Conservation (phyloP, 1,140 invertebrate genomes). For the Dendroctonus valens region DNA sequence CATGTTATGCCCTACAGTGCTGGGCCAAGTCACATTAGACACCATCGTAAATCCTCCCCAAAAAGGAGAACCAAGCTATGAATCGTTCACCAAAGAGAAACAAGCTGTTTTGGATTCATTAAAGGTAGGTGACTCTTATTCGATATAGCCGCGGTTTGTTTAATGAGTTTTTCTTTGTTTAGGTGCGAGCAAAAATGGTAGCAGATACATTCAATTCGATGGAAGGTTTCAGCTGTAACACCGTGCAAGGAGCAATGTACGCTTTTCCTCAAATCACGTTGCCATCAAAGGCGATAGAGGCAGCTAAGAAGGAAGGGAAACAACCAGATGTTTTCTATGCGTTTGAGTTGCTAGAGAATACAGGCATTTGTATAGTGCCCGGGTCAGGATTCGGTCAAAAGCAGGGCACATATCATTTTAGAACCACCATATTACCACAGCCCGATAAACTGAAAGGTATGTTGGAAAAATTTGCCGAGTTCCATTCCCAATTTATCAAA, state of each 20-base stretch:
- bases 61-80: conserved; percentile 80
- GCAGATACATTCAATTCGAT: conserved; percentile 90
- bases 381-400: conserved; percentile 94
- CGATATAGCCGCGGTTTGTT: neutral
- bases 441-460: conserved; percentile 80
- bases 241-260: conserved; percentile 96
- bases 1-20: conserved; percentile 87
- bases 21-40: conserved; percentile 81
- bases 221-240: conserved; percentile 84
- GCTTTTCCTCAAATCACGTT: conserved; percentile 84
- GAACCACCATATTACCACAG: conserved; percentile 84
- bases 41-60: conserved; percentile 77
- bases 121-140: conserved; percentile 54
- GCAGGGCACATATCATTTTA: conserved; percentile 93
- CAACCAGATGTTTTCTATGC: conserved; percentile 92
- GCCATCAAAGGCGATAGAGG: conserved; percentile 75
- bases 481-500: conserved; percentile 84
- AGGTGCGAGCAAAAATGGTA: conserved; percentile 73
- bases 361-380: conserved; percentile 86
- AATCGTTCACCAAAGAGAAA: conserved; percentile 76
- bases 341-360: conserved; percentile 88
- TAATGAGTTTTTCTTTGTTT: conserved; percentile 33
- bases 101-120: conserved; percentile 76
- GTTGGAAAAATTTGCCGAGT: conserved; percentile 80
- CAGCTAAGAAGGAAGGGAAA: conserved; percentile 69